Evolutionary conservation across 1,140 invertebrate species (phyloP), one percentile per base, ranked within the genome.

Genomic region (Elymnias hypermnestra): DNA sequence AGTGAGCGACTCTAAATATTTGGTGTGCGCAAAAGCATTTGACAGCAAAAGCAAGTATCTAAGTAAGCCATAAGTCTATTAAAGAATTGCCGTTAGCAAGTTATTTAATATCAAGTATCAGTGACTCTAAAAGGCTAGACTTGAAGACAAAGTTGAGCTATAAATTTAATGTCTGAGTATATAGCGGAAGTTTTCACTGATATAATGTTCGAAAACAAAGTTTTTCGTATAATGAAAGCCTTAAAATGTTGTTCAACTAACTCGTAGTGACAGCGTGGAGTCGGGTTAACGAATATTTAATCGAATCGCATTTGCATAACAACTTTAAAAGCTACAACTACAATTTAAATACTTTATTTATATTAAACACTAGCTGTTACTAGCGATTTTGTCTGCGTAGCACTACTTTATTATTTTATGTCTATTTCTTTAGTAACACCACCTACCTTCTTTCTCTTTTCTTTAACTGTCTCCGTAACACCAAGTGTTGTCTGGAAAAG

Each of bases 191-290:
- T 49, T 49, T 39, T 19, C 44, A 9, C 46, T 26, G 46, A 49
- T 49, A 49, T 49, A 49, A 36, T 41, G 46, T 49, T 48, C 21
- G 28, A 36, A 40, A 35, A 40, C 38, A 40, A 48, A 41, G 46
- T 48, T 49, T 49, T 49, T 49, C 38, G 46, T 37, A 53, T 46
- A 46, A 46, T 53, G 28, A 46, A 41, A 49, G 31, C 29, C 29
- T 49, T 25, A 41, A 19, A 36, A 41, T 41, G 38, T 49, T 35
- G 31, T 18, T n/a, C 29, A 44, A 44, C 28, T 10, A 22, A 26
- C 31, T 18, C 14, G 41, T 25, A 25, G 13, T 33, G 13, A 33
- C 17, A 17, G 5, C 12, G 12, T 4, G 29, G 9, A 29, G 31
- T 15, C 5, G 31, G 31, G 14, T 18, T 35, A 35, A 18, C 31